A percentile compares a stretch with the other conserved stretches of the same genome.
Conservation (phyloP, 2,113 vertebrate genomes). For the Syngnathus scovelli region DNA sequence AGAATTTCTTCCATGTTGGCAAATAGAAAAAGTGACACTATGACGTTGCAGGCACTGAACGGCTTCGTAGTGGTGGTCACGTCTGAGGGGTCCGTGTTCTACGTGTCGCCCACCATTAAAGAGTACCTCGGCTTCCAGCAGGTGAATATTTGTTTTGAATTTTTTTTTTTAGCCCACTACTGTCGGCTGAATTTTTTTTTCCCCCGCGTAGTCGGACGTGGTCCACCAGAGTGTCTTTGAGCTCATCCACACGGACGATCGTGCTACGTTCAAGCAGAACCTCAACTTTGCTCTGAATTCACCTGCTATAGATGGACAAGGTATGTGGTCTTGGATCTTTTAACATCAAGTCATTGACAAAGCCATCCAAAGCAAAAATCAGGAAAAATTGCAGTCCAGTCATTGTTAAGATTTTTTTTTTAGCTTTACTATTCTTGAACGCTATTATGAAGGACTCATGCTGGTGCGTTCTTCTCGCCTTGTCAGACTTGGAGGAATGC, state of each 20-base stretch:
- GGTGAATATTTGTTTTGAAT: constrained; percentile 43
- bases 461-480: background rate
- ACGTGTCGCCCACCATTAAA: constrained; percentile 66
- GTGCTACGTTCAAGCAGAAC: constrained; percentile 67
- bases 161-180: background rate
- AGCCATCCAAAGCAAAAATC: background rate
- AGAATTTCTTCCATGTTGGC: background rate
- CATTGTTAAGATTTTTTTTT: too few relatives aligned
- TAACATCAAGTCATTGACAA: too few relatives aligned
- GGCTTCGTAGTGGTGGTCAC: constrained; percentile 72
- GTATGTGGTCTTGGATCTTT: constrained; percentile 34
- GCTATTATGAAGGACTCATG: background rate
- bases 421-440: too few relatives aligned
- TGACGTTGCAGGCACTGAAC: constrained; percentile 60
- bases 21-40: background rate
- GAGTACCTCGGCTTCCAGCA: constrained; percentile 77
- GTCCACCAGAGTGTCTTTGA: constrained; percentile 74
- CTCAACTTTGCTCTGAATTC: constrained; percentile 70
- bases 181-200: background rate
- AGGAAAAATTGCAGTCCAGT: background rate
- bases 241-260: constrained; percentile 75
- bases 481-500: constrained; percentile 30
- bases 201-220: constrained; percentile 65
- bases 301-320: background rate
- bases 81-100: constrained; percentile 66